These are phyloP conservation scores for Germaria angustata DNA, from an alignment of 2,888 invertebrate genomes.

Conservation along the genomic window DNA sequence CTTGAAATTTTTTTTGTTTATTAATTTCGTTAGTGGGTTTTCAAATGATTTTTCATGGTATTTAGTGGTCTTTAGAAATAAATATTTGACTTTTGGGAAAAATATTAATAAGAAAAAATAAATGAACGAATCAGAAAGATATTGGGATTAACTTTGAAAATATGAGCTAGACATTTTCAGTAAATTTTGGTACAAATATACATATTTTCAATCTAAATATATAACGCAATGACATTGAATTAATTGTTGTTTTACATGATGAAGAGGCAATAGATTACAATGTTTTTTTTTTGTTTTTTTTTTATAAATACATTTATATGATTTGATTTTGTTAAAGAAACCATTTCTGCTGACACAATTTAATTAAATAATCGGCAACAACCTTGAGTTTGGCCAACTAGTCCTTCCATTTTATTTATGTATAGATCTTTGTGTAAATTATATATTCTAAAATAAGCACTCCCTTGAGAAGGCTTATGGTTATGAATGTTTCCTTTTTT, in stretches of 20 bases:
- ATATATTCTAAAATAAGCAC: background rate
- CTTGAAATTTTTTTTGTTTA: conserved; percentile 5
- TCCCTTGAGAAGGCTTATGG: background rate
- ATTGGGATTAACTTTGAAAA: conserved; percentile 16
- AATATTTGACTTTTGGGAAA: background rate
- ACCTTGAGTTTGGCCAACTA: background rate
- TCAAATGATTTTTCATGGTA: conserved; percentile 6
- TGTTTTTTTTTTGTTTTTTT: too few relatives aligned
- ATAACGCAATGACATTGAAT: conserved; percentile 25
- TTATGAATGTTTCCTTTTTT: background rate
- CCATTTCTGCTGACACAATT: background rate
- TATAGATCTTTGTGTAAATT: background rate
- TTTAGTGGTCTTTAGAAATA: background rate
- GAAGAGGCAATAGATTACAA: background rate
- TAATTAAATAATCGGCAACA: background rate
- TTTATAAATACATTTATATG: background rate
- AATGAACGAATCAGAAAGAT: background rate
- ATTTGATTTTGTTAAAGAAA: background rate
- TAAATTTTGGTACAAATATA: background rate
- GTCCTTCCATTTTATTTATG: background rate
- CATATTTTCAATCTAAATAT: background rate
- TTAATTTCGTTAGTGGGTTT: background rate
- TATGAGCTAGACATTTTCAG: background rate
- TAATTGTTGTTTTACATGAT: conserved; percentile 7
- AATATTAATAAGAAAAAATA: conserved; percentile 3